Conservation (phyloP, 2,888 invertebrate genomes). For the Andrena bicolor region DNA sequence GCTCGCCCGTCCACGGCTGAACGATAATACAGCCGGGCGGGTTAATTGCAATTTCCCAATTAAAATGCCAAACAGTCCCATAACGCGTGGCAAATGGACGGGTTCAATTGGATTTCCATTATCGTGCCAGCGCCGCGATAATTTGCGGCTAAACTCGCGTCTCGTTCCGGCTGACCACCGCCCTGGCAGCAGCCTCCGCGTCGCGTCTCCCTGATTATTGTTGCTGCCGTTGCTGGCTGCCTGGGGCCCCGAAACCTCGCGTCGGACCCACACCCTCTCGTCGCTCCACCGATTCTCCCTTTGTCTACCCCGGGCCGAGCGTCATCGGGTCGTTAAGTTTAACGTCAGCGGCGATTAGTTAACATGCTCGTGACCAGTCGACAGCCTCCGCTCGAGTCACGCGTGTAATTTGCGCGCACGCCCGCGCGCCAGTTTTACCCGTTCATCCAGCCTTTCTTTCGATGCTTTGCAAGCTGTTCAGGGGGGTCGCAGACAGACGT, state of each 20-base stretch:
- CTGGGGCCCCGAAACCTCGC: conserved; percentile 38
- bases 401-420: conserved; percentile 43
- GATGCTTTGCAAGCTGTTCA: background rate
- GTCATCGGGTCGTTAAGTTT: conserved; percentile 63
- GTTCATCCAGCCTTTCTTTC: background rate
- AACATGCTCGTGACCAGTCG: conserved; percentile 58
- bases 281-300: conserved; percentile 50
- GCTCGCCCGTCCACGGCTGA: conserved; percentile 8
- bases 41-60: conserved; percentile 80
- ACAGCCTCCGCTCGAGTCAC: conserved; percentile 41
- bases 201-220: conserved; percentile 43
- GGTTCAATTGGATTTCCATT: conserved; percentile 82
- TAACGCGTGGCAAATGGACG: conserved; percentile 77
- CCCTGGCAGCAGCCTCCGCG: conserved; percentile 21
- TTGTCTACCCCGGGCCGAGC: conserved; percentile 45
- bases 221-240: conserved; percentile 59
- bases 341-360: conserved; percentile 58
- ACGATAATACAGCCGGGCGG: conserved; percentile 70
- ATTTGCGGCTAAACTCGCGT: conserved; percentile 79
- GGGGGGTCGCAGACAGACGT: too few species aligned
- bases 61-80: conserved; percentile 76
- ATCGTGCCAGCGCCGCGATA: conserved; percentile 78
- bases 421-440: conserved; percentile 6
- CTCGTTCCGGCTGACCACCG: conserved; percentile 63
- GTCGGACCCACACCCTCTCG: conserved; percentile 20